Conservation (phyloP, 2,888 invertebrate genomes). For the Copidosoma aretas region DNA sequence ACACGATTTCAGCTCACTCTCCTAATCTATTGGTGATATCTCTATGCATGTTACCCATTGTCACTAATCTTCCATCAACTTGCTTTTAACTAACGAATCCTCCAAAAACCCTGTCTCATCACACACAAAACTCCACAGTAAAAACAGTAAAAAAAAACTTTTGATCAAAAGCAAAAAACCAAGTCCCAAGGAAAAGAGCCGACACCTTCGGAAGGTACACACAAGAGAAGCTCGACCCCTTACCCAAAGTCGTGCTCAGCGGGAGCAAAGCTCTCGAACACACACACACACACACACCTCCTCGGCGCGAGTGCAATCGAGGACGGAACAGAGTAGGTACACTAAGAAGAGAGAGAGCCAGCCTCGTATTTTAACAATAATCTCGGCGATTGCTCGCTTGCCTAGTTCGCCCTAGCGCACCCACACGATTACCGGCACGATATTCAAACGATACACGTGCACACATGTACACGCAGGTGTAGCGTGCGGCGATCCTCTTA, state of each 20-base stretch:
- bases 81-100: no score
- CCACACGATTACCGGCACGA: constrained; percentile 11
- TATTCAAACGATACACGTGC: constrained; percentile 36
- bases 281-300: no score
- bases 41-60: no score
- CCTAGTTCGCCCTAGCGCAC: neutral
- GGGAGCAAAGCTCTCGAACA: neutral
- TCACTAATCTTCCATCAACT: no score
- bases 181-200: neutral
- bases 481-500: constrained; percentile 40
- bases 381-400: constrained; percentile 37
- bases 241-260: no score
- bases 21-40: no score
- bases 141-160: no score
- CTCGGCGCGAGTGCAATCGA: neutral
- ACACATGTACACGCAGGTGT: neutral
- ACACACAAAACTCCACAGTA: no score
- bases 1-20: no score
- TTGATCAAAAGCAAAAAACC: neutral
- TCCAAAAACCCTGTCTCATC: no score
- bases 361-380: constrained; percentile 43
- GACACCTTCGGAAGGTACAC: neutral
- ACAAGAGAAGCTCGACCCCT: neutral
- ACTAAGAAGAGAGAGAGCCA: neutral
- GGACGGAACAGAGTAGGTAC: no score